Base-by-base conservation (phyloP, 2,113 vertebrate species). In the Syrrhaptes paradoxus region DNA sequence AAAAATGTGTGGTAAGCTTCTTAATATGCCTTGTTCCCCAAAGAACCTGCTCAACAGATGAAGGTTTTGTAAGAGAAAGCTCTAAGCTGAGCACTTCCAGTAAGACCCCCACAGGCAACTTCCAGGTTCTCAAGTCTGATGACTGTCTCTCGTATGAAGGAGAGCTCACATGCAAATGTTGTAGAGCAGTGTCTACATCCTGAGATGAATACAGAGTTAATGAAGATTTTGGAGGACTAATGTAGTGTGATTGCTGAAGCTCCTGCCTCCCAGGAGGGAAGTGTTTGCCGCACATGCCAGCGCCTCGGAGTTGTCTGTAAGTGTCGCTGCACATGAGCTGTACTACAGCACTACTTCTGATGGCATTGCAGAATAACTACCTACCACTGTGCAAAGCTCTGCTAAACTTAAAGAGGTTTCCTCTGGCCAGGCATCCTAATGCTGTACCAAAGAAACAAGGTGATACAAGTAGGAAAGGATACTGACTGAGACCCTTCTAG, bases 251-350 rank as follows among this genome's bases (percentile, higher is more conserved):
- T 63, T 8, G 70, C 43, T 6, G 10, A 41, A 51, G 51, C 36
- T 83, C 38, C 82, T 85, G 26, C 24, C 38, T 77, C 26, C 38
- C 2, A 8, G 78, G 41, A 88, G 55, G n/a, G 41, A 70, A 66
- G 21, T 0, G 16, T 18, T 24, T 3, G 3, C 38, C 0, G 4
- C 36, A 72, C 52, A 55, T 65, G 72, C 59, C 11, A 9, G 54
- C 80, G 10, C 46, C 28, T 67, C 3, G 2, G 63, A 67, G 57
- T 48, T 28, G 15, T 19, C n/a, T 51, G 19, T 31, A 15, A 49
- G 57, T 4, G 17, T 9, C 58, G 20, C 43, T 71, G 71, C 28
- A 22, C 0, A 0, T 32, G 48, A 55, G 61, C 26, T 25, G 43
- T 61, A 3, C 13, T 20, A 9, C 38, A 61, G 61, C 36, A 5